Conservation (phyloP, 1,140 invertebrate genomes). For the Drosophila carrolli region DNA sequence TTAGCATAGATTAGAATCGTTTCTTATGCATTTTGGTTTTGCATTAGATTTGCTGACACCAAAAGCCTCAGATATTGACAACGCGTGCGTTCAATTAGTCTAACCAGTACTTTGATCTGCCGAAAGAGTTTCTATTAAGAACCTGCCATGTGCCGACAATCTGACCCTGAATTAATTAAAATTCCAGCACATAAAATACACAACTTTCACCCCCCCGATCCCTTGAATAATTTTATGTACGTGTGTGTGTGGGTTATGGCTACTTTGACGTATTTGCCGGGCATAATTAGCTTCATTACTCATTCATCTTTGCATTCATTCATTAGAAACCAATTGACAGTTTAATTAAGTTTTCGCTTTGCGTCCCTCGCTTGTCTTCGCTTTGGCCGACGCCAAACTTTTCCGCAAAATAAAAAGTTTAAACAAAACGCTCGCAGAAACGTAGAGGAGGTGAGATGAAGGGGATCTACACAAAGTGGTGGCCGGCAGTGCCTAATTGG, state of each 20-base stretch:
- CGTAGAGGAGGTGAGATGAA: background rate
- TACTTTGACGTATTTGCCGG: conserved; percentile 53
- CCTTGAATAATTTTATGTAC: background rate
- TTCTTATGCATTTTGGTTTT: no score
- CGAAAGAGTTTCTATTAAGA: conserved; percentile 19
- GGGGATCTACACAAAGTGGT: conserved; percentile 36
- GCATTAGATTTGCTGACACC: no score
- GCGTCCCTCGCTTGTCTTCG: conserved; percentile 35
- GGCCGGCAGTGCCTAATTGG: conserved; percentile 48
- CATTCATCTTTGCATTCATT: conserved; percentile 68
- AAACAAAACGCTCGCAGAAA: conserved; percentile 25
- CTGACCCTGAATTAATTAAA: conserved; percentile 60
- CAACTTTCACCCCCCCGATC: background rate
- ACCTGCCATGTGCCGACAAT: conserved; percentile 24
- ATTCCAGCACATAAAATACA: conserved; percentile 34
- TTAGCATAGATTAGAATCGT: no score
- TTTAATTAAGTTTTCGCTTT: conserved; percentile 71
- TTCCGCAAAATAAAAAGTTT: conserved; percentile 41
- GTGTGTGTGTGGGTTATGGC: conserved; percentile 21
- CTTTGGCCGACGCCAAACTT: conserved; percentile 26
- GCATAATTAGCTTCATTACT: conserved; percentile 71
- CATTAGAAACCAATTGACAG: conserved; percentile 75
- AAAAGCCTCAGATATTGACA: conserved; percentile 25
- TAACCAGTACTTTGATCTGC: conserved; percentile 51
- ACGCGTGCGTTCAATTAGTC: conserved; percentile 60